phyloP scores from a whole-genome alignment of 2,797 vertebrate species.

The Pseudochirops corinnae region DNA sequence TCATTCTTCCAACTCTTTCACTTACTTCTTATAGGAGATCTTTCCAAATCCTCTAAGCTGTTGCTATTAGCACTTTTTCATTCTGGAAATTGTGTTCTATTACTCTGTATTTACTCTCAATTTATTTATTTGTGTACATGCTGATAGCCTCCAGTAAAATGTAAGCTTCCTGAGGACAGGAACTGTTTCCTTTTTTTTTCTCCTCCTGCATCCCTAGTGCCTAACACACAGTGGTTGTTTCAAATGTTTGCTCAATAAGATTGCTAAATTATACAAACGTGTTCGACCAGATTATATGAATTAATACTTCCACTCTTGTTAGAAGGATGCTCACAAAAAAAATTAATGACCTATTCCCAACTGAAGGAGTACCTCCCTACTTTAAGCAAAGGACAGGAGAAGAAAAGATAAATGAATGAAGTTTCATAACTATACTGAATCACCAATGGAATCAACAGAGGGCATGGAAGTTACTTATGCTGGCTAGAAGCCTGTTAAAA shows the following conservation, averaged over 20 bases:
- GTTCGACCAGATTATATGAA: background rate
- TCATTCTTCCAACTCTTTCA: background rate
- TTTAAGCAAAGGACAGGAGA: background rate
- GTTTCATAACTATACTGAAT: background rate
- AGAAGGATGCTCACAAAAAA: background rate
- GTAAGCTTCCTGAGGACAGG: background rate
- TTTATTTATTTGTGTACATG: background rate
- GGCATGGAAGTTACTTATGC: background rate
- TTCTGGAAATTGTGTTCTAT: background rate
- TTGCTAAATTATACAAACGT: background rate
- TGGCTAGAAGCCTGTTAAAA: background rate
- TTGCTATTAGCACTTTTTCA: background rate
- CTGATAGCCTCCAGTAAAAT: background rate
- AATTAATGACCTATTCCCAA: background rate
- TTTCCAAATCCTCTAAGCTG: background rate
- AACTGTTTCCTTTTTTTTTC: background rate
- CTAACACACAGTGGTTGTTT: background rate
- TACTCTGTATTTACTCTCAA: background rate
- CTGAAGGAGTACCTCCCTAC: background rate
- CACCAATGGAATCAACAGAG: background rate
- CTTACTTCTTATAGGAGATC: background rate
- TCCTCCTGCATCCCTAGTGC: background rate
- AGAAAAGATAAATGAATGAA: background rate
- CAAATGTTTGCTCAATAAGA: background rate
- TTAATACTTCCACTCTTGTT: background rate